Evolutionary conservation across 2,113 vertebrate genomes (phyloP).

Genomic region (Leucopternis melanops): DNA sequence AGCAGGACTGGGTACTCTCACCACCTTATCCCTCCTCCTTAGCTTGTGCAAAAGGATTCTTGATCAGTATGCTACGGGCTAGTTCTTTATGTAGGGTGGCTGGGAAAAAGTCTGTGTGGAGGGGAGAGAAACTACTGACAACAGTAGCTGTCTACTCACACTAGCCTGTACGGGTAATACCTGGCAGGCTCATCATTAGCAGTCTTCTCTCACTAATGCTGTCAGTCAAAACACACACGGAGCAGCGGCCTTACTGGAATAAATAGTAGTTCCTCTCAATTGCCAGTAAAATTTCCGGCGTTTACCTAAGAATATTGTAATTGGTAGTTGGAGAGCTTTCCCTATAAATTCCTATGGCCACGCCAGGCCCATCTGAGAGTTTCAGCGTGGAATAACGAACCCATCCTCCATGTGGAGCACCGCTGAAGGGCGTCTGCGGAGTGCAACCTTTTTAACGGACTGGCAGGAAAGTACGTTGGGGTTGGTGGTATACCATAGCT

Average conservation of each 20-base stretch:
- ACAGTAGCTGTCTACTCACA: rapidly evolving
- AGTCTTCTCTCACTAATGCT: rapidly evolving
- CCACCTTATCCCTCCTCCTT: not conserved
- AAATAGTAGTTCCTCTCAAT: not conserved
- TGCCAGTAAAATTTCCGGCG: not conserved
- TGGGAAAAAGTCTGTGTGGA: not conserved
- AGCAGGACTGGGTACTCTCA: not conserved
- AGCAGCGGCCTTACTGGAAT: not conserved
- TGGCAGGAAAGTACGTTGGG: not conserved
- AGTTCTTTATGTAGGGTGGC: rapidly evolving
- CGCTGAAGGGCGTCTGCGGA: not conserved
- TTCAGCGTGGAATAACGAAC: not conserved
- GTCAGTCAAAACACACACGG: not conserved
- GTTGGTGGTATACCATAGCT: not conserved
- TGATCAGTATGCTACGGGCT: rapidly evolving
- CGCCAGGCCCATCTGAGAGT: not conserved
- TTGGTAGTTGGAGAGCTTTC: not conserved
- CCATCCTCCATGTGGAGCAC: not conserved
- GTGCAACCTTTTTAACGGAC: not conserved
- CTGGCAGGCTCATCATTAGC: not conserved
- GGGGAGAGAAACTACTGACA: not conserved
- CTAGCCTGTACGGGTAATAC: rapidly evolving
- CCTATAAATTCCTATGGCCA: not conserved
- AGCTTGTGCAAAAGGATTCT: not conserved
- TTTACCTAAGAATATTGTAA: not conserved